Evolutionary conservation across 1,140 invertebrate species (phyloP).

Genomic region (Tetraneura akinire): DNA sequence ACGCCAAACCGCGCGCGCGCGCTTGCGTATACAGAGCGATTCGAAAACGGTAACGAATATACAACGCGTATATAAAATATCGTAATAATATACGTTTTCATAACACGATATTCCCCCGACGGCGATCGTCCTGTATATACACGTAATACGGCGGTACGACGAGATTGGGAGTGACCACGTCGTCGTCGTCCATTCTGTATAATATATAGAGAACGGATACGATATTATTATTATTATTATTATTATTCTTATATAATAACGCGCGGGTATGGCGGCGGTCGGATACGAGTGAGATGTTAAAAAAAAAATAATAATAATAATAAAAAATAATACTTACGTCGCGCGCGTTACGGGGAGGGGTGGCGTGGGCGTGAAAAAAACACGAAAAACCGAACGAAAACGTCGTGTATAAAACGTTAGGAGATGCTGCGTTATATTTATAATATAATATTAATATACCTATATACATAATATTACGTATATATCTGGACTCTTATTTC

Average conservation of each 20-base stretch:
- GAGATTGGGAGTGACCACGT: slow-evolving; percentile 26
- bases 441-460: not conserved
- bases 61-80: not conserved
- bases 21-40: too few species aligned
- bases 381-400: slow-evolving; percentile 34
- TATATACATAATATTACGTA: not conserved
- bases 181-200: not conserved
- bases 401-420: not conserved
- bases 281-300: slow-evolving; percentile 40
- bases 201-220: not conserved
- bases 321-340: slow-evolving; percentile 18
- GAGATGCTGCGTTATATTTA: not conserved
- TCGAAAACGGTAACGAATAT: too few species aligned
- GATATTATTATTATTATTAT: too few species aligned
- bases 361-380: slow-evolving; percentile 51
- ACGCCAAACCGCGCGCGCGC: too few species aligned
- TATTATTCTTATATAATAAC: too few species aligned
- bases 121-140: too few species aligned
- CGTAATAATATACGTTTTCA: too few species aligned
- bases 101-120: too few species aligned
- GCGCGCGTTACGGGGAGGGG: not conserved
- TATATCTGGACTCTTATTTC: too few species aligned
- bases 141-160: too few species aligned
- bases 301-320: slow-evolving; percentile 1
- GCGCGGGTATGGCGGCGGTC: too few species aligned